Evolutionary conservation across 2,113 vertebrate species (phyloP).

Genomic region (Nerophis ophidion): DNA sequence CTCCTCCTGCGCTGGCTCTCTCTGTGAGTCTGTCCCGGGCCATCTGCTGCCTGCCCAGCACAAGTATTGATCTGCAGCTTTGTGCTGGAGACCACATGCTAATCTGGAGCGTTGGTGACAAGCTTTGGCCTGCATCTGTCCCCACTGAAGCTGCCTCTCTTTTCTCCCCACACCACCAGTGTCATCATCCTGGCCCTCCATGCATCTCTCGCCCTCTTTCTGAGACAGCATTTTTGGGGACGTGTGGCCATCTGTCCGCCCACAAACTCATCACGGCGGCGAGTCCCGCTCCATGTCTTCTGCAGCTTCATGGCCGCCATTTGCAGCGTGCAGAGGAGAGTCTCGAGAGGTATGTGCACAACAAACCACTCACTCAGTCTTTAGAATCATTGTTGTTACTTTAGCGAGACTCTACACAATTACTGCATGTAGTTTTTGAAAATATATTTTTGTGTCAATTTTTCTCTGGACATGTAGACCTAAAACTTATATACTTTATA

Average conservation of each 20-base stretch:
- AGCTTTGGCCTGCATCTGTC: constrained; percentile 73
- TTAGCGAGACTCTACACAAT: too few relatives aligned
- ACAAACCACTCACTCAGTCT: background rate
- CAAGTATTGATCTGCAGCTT: constrained; percentile 80
- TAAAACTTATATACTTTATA: too few relatives aligned
- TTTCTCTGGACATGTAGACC: too few relatives aligned
- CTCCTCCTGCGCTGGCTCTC: constrained; percentile 9
- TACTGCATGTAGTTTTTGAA: too few relatives aligned
- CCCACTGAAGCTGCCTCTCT: constrained; percentile 53
- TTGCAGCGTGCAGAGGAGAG: constrained; percentile 6
- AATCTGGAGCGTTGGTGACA: constrained; percentile 77
- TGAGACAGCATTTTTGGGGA: constrained; percentile 59
- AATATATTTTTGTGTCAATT: too few relatives aligned
- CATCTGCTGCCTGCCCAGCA: constrained; percentile 75
- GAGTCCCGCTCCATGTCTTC: constrained; percentile 30
- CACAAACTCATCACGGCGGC: constrained; percentile 40
- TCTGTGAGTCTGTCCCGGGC: constrained; percentile 51
- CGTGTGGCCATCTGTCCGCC: constrained; percentile 55
- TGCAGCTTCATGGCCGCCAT: constrained; percentile 23
- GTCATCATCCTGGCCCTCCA: constrained; percentile 32
- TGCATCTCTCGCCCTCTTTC: constrained; percentile 45
- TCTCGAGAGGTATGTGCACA: background rate
- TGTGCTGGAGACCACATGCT: constrained; percentile 80
- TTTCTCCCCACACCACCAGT: constrained; percentile 30
- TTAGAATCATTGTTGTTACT: too few relatives aligned